Conservation (phyloP, 2,888 invertebrate species). For the Netelia melanura region DNA sequence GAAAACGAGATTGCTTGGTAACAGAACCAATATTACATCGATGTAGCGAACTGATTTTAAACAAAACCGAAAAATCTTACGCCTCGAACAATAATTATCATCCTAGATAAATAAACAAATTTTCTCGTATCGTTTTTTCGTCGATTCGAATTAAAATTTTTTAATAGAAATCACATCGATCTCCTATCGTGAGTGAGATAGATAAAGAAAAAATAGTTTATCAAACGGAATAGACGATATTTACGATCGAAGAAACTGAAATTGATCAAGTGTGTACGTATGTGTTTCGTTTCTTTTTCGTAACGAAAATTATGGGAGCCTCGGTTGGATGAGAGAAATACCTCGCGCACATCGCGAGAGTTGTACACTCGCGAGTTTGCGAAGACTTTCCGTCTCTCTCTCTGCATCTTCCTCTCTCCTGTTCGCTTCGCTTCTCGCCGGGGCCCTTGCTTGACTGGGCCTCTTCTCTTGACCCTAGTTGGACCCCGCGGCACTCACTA, state of each 20-base stretch:
- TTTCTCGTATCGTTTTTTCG: not conserved
- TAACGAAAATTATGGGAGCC: constrained; percentile 32
- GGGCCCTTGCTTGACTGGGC: constrained; percentile 58
- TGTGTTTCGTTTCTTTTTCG: not conserved
- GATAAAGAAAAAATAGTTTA: not conserved
- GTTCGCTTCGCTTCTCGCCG: constrained; percentile 46
- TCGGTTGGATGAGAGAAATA: constrained; percentile 45
- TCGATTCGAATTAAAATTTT: not conserved
- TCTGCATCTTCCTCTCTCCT: constrained; percentile 18
- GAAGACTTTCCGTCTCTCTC: constrained; percentile 1
- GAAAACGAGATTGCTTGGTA: constrained; percentile 51
- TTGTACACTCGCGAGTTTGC: constrained; percentile 66
- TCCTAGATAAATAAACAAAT: too few relatives aligned
- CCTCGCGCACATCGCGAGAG: constrained; percentile 59
- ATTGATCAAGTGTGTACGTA: constrained; percentile 5
- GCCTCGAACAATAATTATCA: too few relatives aligned
- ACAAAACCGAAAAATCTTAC: too few relatives aligned
- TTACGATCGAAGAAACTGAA: constrained; percentile 1
- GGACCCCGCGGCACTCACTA: constrained; percentile 68
- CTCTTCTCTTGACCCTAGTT: constrained; percentile 68
- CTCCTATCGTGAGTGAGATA: not conserved
- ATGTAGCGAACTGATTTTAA: too few relatives aligned
- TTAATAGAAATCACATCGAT: not conserved
- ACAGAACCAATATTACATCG: constrained; percentile 1
- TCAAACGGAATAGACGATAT: not conserved